These are phyloP conservation scores for Tanypteryx hageni DNA, from an alignment of 2,888 invertebrate genomes.

Conservation along the genomic window DNA sequence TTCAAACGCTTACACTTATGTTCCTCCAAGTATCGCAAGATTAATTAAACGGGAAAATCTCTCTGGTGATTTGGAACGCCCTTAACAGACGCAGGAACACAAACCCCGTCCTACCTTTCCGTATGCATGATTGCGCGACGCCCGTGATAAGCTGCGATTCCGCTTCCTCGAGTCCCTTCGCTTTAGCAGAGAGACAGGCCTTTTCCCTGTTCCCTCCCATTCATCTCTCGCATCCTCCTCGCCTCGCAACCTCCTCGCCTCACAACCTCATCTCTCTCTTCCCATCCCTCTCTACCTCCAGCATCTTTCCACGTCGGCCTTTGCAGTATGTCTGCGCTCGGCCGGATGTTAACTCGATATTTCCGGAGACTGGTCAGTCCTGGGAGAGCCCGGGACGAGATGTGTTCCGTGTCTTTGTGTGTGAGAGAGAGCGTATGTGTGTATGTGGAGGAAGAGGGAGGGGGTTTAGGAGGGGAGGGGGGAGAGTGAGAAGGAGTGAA, in stretches of 20 bases:
- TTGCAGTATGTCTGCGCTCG: neutral
- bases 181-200: neutral
- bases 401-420: too few species aligned
- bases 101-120: neutral
- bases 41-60: neutral
- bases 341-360: constrained; percentile 27
- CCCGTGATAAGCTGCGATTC: constrained; percentile 7
- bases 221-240: neutral
- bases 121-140: neutral
- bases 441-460: too few species aligned
- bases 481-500: too few species aligned
- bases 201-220: neutral
- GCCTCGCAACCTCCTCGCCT: neutral
- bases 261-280: neutral
- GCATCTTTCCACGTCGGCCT: neutral
- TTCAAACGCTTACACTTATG: neutral
- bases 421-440: too few species aligned
- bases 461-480: too few species aligned
- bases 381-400: neutral
- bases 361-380: constrained; percentile 22
- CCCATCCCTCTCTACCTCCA: neutral
- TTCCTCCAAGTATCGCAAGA: neutral
- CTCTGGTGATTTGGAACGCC: neutral
- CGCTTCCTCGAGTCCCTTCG: neutral
- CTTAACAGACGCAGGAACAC: neutral